Evolutionary conservation across 2,888 invertebrate species (phyloP), one percentile per base, ranked within the genome.

Genomic region (Metopia argyrocephala): DNA sequence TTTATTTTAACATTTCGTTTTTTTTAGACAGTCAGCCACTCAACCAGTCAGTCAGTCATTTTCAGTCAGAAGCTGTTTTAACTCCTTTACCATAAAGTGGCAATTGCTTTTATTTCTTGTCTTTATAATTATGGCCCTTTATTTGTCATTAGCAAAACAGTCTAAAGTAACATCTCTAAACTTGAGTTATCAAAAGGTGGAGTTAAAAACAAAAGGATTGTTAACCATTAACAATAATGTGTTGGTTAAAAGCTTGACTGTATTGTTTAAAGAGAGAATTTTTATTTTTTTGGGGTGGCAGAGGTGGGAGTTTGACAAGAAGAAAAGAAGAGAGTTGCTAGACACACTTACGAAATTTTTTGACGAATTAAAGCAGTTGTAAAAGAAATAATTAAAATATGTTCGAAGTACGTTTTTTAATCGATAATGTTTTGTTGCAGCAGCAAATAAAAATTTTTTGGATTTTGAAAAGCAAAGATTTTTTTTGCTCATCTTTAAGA

Each of bases 1-100:
- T 84, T 84, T 83, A 83, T 84, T 78, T 83, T 50, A 20, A 4
- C 38, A 25, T 69, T 62, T 38, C 28, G 83, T 7, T 38, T 31
- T 56, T 27, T 31, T 7, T 48, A 45, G 9, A 18, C 46, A 66
- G n/a, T 9, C 21, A 21, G 54, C 18, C 57, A 62, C 80, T 68
- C 70, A 59, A 18, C 69, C n/a, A 75, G 15, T 45, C 38, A n/a
- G 3, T 25, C 4, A n/a, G n/a, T n/a, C n/a, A n/a, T n/a, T n/a
- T n/a, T n/a, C n/a, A n/a, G n/a, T n/a, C n/a, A n/a, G n/a, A n/a
- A n/a, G n/a, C n/a, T 0, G 31, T 31, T 54, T 5, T 9, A 46
- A 52, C 52, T 57, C 9, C 27, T 56, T 57, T n/a, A 21, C n/a
- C 6, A n/a, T 48, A 74, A n/a, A n/a, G 59, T 38, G 38, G 74